These are phyloP conservation scores for Osmerus mordax DNA, from an alignment of 2,113 vertebrate species.

Conservation along the genomic window DNA sequence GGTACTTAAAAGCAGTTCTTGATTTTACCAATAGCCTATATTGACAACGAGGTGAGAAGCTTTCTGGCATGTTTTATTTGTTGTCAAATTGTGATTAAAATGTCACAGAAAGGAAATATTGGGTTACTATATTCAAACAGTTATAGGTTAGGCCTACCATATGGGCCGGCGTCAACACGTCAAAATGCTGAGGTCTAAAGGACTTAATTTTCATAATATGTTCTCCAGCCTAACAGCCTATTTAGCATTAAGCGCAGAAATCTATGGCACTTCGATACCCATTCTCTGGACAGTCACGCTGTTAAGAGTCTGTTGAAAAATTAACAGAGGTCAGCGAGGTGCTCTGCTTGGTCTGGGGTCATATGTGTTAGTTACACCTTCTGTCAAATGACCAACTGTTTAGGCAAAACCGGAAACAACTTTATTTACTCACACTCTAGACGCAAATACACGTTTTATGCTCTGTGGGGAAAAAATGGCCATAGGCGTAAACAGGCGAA, in stretches of 20 bases:
- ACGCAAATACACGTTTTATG: slow-evolving; percentile 2
- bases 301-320: slow-evolving; percentile 42
- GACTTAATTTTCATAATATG: no score
- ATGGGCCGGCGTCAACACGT: no score
- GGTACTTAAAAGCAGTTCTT: no score
- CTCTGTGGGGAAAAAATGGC: background rate
- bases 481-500: background rate
- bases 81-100: no score
- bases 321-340: slow-evolving; percentile 48
- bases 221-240: no score
- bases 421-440: background rate
- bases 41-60: no score
- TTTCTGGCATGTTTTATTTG: no score
- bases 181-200: no score
- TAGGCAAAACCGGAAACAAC: slow-evolving; percentile 20
- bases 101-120: no score
- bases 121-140: no score
- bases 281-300: slow-evolving; percentile 41
- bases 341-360: slow-evolving; percentile 21
- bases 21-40: no score
- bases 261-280: slow-evolving; percentile 30
- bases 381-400: slow-evolving; percentile 3
- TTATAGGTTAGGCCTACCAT: no score
- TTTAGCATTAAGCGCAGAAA: background rate
- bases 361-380: slow-evolving; percentile 6